Conservation (phyloP, 2,113 vertebrate species). For the Lethenteron reissneri region DNA sequence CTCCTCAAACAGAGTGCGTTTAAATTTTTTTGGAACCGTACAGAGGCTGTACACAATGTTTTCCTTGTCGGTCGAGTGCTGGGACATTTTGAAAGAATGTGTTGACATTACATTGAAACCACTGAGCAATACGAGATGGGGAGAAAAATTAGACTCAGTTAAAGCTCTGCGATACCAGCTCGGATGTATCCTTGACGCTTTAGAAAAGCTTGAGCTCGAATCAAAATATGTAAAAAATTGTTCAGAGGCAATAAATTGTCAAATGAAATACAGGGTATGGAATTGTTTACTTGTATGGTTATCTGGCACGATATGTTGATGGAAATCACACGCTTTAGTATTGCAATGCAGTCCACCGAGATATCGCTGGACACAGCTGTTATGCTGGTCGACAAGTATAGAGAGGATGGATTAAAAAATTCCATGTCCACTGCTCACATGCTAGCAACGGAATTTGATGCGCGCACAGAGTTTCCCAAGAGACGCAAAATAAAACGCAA, state of each 20-base stretch:
- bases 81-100: slow-evolving; percentile 10
- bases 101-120: slow-evolving; percentile 11
- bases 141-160: slow-evolving; percentile 10
- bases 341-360: slow-evolving; percentile 8
- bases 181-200: slow-evolving; percentile 8
- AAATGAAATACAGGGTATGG: slow-evolving; percentile 6
- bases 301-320: slow-evolving; percentile 9
- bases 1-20: too few species aligned
- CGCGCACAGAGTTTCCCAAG: too few species aligned
- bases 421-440: slow-evolving; percentile 5
- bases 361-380: slow-evolving; percentile 8
- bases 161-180: slow-evolving; percentile 8
- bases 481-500: too few species aligned
- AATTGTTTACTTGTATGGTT: slow-evolving; percentile 9
- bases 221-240: slow-evolving; percentile 8
- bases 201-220: slow-evolving; percentile 9
- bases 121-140: slow-evolving; percentile 10
- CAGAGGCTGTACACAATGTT: slow-evolving; percentile 10
- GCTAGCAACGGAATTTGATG: too few species aligned
- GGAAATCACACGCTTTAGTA: slow-evolving; percentile 7
- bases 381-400: slow-evolving; percentile 5
- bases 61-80: slow-evolving; percentile 8
- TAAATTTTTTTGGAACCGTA: slow-evolving; percentile 2
- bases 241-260: slow-evolving; percentile 8
- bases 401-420: slow-evolving; percentile 9